Conservation (phyloP, 2,797 vertebrate genomes). For the Lepidocolaptes lacrymiger region DNA sequence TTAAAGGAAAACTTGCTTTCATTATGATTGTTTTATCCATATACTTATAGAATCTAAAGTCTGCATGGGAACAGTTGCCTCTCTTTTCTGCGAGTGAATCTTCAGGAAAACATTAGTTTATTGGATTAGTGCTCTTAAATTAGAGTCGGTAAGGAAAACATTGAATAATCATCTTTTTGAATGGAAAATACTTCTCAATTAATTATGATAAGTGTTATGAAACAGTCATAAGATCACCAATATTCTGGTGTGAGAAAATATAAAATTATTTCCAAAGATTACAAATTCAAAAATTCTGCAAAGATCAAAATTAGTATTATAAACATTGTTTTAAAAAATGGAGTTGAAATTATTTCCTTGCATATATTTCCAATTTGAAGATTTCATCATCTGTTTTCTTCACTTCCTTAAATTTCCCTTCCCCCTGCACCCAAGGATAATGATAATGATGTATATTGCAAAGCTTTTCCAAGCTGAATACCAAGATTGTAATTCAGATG, state of each 20-base stretch:
- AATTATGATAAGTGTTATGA: background rate
- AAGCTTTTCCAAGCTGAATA: constrained; percentile 4
- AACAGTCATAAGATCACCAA: background rate
- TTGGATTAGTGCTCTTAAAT: background rate
- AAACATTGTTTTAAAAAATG: background rate
- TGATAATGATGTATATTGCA: background rate
- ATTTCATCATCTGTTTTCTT: background rate
- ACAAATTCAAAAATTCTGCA: background rate
- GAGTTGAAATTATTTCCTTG: background rate
- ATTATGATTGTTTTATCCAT: background rate
- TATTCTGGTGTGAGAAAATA: background rate
- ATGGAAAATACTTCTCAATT: background rate
- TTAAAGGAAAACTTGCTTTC: background rate
- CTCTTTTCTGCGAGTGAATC: background rate
- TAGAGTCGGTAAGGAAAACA: background rate
- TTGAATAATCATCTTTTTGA: background rate
- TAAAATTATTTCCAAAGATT: background rate
- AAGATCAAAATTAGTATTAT: background rate
- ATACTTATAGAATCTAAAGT: background rate
- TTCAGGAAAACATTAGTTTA: background rate
- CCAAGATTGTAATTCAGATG: constrained; percentile 31
- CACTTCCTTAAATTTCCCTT: background rate
- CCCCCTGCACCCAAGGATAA: background rate
- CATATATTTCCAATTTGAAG: fast-evolving
- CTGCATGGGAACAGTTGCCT: background rate